Evolutionary conservation across 2,888 invertebrate species (phyloP).

Genomic region (Lochmaea crataegi): DNA sequence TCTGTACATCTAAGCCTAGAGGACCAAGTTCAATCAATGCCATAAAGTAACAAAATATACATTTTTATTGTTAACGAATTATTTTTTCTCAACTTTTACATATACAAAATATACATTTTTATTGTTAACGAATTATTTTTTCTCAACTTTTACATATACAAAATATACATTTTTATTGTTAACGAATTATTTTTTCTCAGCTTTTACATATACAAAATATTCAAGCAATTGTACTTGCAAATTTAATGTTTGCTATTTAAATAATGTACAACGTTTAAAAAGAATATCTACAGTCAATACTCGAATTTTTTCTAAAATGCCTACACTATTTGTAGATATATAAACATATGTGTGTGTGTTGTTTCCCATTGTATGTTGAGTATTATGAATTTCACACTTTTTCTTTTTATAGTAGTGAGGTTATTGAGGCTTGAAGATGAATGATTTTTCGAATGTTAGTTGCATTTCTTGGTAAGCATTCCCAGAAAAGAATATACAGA

Average conservation of each 20-base stretch:
- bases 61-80: neutral
- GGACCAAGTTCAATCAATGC: too few species aligned
- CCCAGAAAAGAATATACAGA: slow-evolving; percentile 39
- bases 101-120: neutral
- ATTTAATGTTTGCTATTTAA: neutral
- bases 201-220: neutral
- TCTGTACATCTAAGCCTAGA: too few species aligned
- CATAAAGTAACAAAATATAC: too few species aligned
- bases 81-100: neutral
- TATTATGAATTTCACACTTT: slow-evolving; percentile 23
- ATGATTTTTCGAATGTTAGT: slow-evolving; percentile 34
- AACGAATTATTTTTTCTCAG: neutral
- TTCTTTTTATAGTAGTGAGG: slow-evolving; percentile 26
- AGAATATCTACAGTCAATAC: neutral
- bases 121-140: neutral
- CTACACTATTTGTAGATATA: slow-evolving; percentile 18
- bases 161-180: neutral
- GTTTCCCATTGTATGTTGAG: slow-evolving; percentile 29
- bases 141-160: neutral
- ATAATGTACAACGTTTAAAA: neutral
- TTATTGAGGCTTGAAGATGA: slow-evolving; percentile 36
- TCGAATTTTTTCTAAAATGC: slow-evolving; percentile 11
- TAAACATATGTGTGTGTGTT: slow-evolving; percentile 24
- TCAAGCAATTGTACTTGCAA: neutral
- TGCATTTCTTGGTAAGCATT: slow-evolving; percentile 43